A percentile compares a stretch with the other conserved stretches of the same genome.
Evolutionary conservation across 2,888 invertebrate species (phyloP).

Genomic region (Nephrotoma flavescens): DNA sequence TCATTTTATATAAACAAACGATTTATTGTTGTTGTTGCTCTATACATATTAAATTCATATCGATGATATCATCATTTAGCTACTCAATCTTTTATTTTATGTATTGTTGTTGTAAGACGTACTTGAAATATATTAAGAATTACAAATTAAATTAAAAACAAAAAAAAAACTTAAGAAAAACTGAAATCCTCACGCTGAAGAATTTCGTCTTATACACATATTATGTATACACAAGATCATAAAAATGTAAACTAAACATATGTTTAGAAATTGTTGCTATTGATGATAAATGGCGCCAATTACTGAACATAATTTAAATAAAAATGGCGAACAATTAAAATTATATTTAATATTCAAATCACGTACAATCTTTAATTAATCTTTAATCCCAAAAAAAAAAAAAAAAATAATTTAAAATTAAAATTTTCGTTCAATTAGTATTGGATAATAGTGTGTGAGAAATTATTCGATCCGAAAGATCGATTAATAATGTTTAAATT

Average conservation of each 20-base stretch:
- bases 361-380: background rate
- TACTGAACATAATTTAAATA: background rate
- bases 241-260: background rate
- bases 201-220: background rate
- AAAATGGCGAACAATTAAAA: background rate
- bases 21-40: background rate
- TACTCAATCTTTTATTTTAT: background rate
- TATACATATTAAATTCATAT: background rate
- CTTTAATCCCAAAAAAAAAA: background rate
- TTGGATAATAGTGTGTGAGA: background rate
- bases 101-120: background rate
- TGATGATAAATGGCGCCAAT: background rate
- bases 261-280: background rate
- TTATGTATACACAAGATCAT: background rate
- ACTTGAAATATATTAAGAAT: background rate
- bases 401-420: background rate
- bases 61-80: conserved; percentile 4
- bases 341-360: background rate
- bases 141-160: background rate
- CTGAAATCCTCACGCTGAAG: background rate
- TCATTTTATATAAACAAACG: background rate
- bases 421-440: background rate
- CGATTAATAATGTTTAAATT: background rate
- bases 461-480: background rate
- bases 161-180: background rate